These are phyloP conservation scores for Electrophaes corylata DNA, from an alignment of 2,888 invertebrate genomes.

Conservation along the genomic window DNA sequence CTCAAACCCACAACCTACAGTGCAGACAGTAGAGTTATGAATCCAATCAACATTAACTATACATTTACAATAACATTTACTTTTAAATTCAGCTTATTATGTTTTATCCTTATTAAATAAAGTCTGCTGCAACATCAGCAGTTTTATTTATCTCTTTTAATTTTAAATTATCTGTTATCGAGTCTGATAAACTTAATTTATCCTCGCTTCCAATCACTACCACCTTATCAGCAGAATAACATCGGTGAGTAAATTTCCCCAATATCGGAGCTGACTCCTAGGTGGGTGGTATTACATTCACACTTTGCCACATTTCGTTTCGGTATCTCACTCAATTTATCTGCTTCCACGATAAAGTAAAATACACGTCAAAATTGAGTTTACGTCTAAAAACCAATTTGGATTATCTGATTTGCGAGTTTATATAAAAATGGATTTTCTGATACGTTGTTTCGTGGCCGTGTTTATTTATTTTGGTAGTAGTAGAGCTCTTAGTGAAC, in stretches of 20 bases:
- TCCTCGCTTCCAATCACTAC: slow-evolving; percentile 23
- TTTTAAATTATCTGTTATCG: slow-evolving; percentile 4
- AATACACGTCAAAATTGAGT: slow-evolving; percentile 81
- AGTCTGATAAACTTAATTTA: slow-evolving; percentile 20
- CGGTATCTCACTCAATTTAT: slow-evolving; percentile 79
- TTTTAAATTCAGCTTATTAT: background rate
- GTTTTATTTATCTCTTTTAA: background rate
- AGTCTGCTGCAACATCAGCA: background rate
- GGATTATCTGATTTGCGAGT: slow-evolving; percentile 80
- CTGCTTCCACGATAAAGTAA: slow-evolving; percentile 73
- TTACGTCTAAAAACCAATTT: slow-evolving; percentile 81
- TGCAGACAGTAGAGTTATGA: too few species aligned
- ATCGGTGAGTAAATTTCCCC: slow-evolving; percentile 35
- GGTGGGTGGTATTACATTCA: slow-evolving; percentile 43
- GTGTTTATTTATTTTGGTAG: slow-evolving; percentile 49
- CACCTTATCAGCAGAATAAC: slow-evolving; percentile 30
- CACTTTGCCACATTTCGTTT: slow-evolving; percentile 54
- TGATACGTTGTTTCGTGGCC: slow-evolving; percentile 42
- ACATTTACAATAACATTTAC: background rate
- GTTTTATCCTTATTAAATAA: background rate
- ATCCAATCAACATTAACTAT: background rate
- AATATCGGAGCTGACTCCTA: slow-evolving; percentile 25
- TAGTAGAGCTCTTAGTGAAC: too few species aligned
- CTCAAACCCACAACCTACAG: too few species aligned
- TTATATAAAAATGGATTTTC: slow-evolving; percentile 64